Evolutionary conservation across 2,113 vertebrate genomes (phyloP), one percentile per base, ranked within the genome.

Genomic region (Genyomyrus donnyi): DNA sequence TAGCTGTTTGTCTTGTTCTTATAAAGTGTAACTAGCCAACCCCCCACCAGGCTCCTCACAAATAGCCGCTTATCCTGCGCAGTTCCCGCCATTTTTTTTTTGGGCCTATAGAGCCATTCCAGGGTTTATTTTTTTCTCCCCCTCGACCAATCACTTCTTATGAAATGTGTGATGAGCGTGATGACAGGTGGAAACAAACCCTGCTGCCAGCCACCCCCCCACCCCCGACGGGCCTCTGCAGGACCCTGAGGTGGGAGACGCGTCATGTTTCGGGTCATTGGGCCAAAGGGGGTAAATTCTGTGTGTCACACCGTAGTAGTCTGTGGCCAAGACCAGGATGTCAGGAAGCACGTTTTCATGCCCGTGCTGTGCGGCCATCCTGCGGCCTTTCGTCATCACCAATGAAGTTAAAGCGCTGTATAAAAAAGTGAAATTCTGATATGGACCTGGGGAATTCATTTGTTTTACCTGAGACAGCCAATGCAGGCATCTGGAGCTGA

Each of bases 251-350:
- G 70, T 89, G 42, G 27, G 77, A 88, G 27, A 21, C 24, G 5
- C 53, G 53, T 91, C 90, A 21, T 85, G n/a, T 90, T 91, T 91
- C 77, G 52, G 62, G 31, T 89, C 39, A 88, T 80, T 35, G 85
- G 66, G 62, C 27, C n/a, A 13, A 21, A 89, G 45, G 35, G 15
- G n/a, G 24, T 89, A 88, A 39, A 27, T 21, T 39, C 49, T 21
- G 56, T 27, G 3, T n/a, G 24, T 88, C 80, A 70, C 62, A 84
- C 86, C 17, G 50, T 35, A 74, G 17, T 31, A 87, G 17, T 88
- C 88, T 88, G 87, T 89, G 85, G 50, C 80, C 45, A 13, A 49
- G 50, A 49, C 48, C 24, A 77, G 84, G 89, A 91, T 90, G 89
- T 88, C 24, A 89, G 92, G 90, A 89, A 24, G 48, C 48, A 24